Conservation (phyloP, 2,888 invertebrate genomes). For the Tineola bisselliella region DNA sequence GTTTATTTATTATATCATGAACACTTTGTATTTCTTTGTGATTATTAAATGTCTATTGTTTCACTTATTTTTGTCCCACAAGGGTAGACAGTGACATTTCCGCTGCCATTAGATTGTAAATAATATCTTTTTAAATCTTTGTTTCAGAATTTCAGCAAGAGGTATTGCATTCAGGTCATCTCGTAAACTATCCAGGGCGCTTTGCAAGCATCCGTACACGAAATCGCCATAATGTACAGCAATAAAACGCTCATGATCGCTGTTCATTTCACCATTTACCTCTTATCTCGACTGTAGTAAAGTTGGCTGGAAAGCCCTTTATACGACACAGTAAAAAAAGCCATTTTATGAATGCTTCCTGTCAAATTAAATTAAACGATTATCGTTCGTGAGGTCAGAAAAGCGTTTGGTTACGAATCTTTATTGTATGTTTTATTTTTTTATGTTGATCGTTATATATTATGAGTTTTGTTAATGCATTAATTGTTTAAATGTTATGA, state of each 20-base stretch:
- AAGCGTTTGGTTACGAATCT: neutral
- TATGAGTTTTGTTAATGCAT: too few relatives aligned
- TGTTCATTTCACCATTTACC: conserved; percentile 29
- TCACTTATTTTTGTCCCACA: too few relatives aligned
- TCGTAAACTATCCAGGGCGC: neutral
- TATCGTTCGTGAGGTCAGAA: neutral
- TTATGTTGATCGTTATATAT: neutral
- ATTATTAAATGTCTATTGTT: too few relatives aligned
- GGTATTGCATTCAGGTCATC: neutral
- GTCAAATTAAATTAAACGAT: conserved; percentile 4
- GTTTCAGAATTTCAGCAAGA: neutral
- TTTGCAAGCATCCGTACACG: neutral
- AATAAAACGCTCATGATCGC: conserved; percentile 27
- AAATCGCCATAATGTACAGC: conserved; percentile 28
- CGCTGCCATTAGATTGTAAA: too few relatives aligned
- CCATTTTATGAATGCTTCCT: neutral
- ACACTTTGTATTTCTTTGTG: too few relatives aligned
- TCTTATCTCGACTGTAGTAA: conserved; percentile 22
- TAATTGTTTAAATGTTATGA: too few relatives aligned
- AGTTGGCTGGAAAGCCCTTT: conserved; percentile 10
- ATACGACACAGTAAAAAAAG: neutral
- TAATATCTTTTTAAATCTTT: too few relatives aligned
- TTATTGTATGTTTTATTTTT: neutral
- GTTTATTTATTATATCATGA: too few relatives aligned
- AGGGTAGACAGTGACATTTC: too few relatives aligned